Percentiles rank a stretch among this genome's conserved stretches.
Conservation (phyloP, 2,888 invertebrate genomes). For the Sminthurinus aureus region DNA sequence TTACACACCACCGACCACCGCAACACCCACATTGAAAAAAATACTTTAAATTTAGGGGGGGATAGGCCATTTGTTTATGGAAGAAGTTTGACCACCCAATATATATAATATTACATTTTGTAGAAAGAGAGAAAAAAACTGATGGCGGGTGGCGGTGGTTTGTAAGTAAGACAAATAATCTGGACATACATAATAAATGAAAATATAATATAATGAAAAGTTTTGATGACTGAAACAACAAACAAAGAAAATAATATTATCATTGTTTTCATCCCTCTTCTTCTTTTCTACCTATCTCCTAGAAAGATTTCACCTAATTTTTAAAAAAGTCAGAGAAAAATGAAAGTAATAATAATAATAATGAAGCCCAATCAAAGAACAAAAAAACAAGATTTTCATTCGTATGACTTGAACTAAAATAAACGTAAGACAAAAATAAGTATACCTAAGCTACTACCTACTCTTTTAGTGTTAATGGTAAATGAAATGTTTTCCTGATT, state of each 20-base stretch:
- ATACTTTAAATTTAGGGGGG: conserved; percentile 27
- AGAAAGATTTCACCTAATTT: neutral
- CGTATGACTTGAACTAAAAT: too few species aligned
- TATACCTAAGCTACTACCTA: neutral
- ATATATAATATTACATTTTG: too few species aligned
- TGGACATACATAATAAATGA: neutral
- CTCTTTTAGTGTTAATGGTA: neutral
- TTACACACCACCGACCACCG: conserved; percentile 45
- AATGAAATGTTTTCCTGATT: neutral
- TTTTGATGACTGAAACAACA: conserved; percentile 14
- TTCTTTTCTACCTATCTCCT: neutral
- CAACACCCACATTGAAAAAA: conserved; percentile 42
- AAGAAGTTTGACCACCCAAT: too few species aligned
- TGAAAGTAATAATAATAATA: conserved; percentile 21
- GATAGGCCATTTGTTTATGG: neutral
- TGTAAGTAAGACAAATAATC: conserved; percentile 40
- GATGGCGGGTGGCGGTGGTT: conserved; percentile 38
- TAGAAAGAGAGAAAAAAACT: conserved; percentile 11
- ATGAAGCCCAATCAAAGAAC: neutral
- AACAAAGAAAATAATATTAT: conserved; percentile 10
- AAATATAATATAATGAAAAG: neutral
- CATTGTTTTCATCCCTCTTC: neutral
- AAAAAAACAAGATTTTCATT: too few species aligned
- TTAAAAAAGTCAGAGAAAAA: neutral
- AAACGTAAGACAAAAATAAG: too few species aligned